Evolutionary conservation across 2,797 vertebrate genomes (phyloP), one percentile per base, ranked within the genome.

Genomic region (Orientallactaga sibirica): DNA sequence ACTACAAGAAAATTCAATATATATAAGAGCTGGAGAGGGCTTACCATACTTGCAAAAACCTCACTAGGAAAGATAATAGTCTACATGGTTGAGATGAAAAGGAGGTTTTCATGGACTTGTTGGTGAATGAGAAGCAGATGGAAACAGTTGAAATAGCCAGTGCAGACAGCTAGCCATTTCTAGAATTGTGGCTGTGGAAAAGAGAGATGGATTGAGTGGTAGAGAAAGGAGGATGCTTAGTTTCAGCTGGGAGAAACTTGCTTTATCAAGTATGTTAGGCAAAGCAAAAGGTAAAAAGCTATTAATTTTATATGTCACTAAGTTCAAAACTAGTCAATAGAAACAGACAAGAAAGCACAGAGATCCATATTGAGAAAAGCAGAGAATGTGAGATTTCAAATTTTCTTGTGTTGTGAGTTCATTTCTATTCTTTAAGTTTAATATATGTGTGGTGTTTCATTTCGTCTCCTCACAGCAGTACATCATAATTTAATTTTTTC

Each of bases 341-440:
- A 94, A 92, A 84, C 62, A 93, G 92, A 95, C 79, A 87, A n/a
- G 89, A 61, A 93, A 61, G 67, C 55, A 22, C 48, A 76, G 92
- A 94, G 61, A 82, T 41, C 55, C 48, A 27, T 75, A 94, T 90
- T 96, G 88, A 95, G 52, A 58, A 81, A 93, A 96, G 83, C 14
- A 12, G 76, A 78, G 43, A 58, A 62, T 90, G 66, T 91, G 86
- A 83, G 88, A 92, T 71, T 91, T 76, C 58, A 94, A 85, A 96
- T 96, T 95, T 96, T 95, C 90, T 86, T 85, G 90, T 91, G 71
- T 77, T 90, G 73, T 64, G 79, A 76, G 88, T 94, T 97, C 95
- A 96, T 96, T 96, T 96, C 95, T 97, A 95, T 96, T 97, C 88
- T 95, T 95, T 96, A 97, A 77, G 88, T 91, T 94, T 95, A 96